Evolutionary conservation across 1,140 invertebrate species (phyloP).

Genomic region (Aporrectodea caliginosa): DNA sequence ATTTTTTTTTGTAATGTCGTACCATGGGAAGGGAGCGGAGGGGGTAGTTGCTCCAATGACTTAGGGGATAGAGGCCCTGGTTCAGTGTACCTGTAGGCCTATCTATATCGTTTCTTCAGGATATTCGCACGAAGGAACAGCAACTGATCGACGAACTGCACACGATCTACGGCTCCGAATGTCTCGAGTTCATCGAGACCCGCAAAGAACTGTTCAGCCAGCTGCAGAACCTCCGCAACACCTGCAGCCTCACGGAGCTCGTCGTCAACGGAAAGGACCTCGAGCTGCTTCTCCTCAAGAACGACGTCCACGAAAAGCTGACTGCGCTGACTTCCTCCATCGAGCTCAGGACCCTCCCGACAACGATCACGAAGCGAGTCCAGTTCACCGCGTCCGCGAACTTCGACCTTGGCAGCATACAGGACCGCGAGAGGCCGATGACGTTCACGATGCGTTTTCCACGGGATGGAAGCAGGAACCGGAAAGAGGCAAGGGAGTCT

Average conservation of each 20-base stretch:
- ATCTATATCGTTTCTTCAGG: slow-evolving; percentile 40
- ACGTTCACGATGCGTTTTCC: background rate
- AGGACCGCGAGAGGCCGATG: background rate
- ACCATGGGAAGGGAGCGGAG: no score
- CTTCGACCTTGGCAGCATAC: slow-evolving; percentile 5
- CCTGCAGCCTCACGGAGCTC: slow-evolving; percentile 54
- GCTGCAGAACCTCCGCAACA: slow-evolving; percentile 52
- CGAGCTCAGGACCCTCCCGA: slow-evolving; percentile 49
- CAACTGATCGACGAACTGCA: slow-evolving; percentile 53
- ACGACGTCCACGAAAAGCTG: slow-evolving; percentile 56
- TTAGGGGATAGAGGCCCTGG: no score
- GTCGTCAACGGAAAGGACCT: slow-evolving; percentile 57
- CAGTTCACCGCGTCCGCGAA: background rate
- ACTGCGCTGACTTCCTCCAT: slow-evolving; percentile 44
- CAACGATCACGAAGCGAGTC: slow-evolving; percentile 43
- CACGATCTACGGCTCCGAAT: slow-evolving; percentile 48
- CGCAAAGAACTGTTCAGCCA: slow-evolving; percentile 45
- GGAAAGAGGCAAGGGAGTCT: background rate
- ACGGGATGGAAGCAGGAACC: background rate
- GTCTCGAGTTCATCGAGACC: slow-evolving; percentile 52
- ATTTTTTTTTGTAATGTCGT: no score
- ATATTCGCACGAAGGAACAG: slow-evolving; percentile 51
- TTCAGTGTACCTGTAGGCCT: no score
- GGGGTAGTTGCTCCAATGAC: no score
- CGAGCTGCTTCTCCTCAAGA: slow-evolving; percentile 55